Evolutionary conservation across 2,888 invertebrate genomes (phyloP), one percentile per base, ranked within the genome.

Genomic region (Orthosia incerta): DNA sequence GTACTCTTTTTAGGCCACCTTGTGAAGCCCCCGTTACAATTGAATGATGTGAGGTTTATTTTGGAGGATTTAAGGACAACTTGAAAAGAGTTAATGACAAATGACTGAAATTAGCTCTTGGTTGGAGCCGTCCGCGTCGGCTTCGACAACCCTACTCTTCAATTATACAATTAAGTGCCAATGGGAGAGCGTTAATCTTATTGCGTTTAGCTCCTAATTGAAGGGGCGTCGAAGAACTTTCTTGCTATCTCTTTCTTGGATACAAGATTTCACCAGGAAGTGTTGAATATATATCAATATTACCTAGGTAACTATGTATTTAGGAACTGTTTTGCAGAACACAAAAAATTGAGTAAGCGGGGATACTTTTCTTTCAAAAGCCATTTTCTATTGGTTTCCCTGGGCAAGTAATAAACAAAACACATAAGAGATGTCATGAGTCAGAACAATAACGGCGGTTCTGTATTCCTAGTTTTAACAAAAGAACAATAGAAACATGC

Each of bases 101-200:
- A 88, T 84, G 15, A 72, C 74, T 76, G 68, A 79, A 76, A 83
- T 86, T 79, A 84, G 76, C 66, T 77, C 13, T 48, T 70, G 65
- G 76, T 77, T 76, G 56, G 50, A 67, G 71, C 1, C 1, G 39
- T 39, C 9, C 1, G 71, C 72, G 70, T 64, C 61, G 78, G 71
- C 80, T 69, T 50, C 74, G 20, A 64, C 60, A 31, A 55, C 71
- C 68, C 73, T 56, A 71, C 80, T 74, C 80, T 80, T 84, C 78
- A 84, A 86, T 89, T 82, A 86, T 77, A 82, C 80, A 85, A 87
- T 89, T 86, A 81, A 68, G 71, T 79, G 79, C 77, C 87, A 83
- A 85, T 85, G 63, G 73, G 75, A 82, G 63, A 80, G 84, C 83
- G 84, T 86, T 85, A 85, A 86, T 89, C 86, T 84, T 87, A 79